Conservation (phyloP, 1,140 invertebrate genomes). For the Drosophila cardini region DNA sequence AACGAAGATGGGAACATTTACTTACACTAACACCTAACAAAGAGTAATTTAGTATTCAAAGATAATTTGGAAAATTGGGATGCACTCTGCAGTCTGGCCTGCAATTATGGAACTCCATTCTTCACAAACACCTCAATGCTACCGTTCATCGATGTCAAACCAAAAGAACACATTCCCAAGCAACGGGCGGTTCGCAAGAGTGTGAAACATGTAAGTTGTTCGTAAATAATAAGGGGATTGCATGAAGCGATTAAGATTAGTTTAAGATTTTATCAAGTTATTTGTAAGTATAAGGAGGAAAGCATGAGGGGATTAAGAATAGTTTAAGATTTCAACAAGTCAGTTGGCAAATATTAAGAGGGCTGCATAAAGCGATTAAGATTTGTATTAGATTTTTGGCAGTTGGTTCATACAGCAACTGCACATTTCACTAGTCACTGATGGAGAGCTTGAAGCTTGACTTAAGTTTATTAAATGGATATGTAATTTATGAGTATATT, state of each 20-base stretch:
- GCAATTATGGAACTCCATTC: conserved; percentile 33
- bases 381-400: not conserved
- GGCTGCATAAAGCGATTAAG: not conserved
- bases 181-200: conserved; percentile 51
- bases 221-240: not conserved
- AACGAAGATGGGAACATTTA: not conserved
- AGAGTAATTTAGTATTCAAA: conserved; percentile 56
- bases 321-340: conserved; percentile 35
- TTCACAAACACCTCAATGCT: conserved; percentile 65
- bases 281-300: not conserved
- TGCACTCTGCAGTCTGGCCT: conserved; percentile 48
- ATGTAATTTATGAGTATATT: too few relatives aligned
- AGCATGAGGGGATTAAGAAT: not conserved
- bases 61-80: conserved; percentile 61
- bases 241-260: not conserved
- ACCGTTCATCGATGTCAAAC: conserved; percentile 66
- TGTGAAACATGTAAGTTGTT: conserved; percentile 37
- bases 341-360: conserved; percentile 10
- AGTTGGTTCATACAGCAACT: too few relatives aligned
- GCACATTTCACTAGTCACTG: too few relatives aligned
- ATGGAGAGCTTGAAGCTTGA: too few relatives aligned
- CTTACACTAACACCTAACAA: not conserved
- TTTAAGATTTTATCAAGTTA: conserved; percentile 15
- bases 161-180: conserved; percentile 46
- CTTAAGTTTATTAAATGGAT: too few relatives aligned